phyloP scores from a whole-genome alignment of 1,140 invertebrate genomes.

The Drosophila navojoa region DNA sequence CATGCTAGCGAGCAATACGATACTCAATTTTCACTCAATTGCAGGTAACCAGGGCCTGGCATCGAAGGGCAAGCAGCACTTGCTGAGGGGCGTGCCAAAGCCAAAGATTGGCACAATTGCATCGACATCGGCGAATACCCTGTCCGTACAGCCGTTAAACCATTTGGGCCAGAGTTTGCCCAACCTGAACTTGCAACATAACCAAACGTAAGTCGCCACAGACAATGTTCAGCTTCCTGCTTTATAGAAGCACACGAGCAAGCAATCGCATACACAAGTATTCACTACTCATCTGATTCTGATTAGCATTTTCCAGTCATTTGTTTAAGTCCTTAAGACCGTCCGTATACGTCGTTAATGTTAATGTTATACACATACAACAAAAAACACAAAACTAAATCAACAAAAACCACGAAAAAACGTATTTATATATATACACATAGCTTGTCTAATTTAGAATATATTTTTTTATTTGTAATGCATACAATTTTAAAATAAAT shows the following conservation, averaged over 20 bases:
- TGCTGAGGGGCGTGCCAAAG: constrained; percentile 75
- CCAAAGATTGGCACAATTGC: constrained; percentile 67
- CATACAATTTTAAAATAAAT: constrained; percentile 30
- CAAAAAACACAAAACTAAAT: not conserved
- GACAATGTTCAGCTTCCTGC: constrained; percentile 61
- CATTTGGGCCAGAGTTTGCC: constrained; percentile 90
- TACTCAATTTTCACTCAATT: not conserved
- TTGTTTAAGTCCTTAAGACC: constrained; percentile 33
- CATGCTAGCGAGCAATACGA: not conserved
- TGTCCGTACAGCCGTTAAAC: constrained; percentile 89
- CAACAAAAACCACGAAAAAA: not conserved
- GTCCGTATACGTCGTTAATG: constrained; percentile 33
- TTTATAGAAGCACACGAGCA: constrained; percentile 53
- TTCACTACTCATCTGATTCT: constrained; percentile 30
- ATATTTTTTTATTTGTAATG: constrained; percentile 31
- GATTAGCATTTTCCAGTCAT: constrained; percentile 38
- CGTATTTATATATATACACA: constrained; percentile 15
- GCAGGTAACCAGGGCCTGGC: constrained; percentile 52
- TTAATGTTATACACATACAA: constrained; percentile 9
- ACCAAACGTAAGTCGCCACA: constrained; percentile 74
- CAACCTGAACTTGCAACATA: constrained; percentile 86
- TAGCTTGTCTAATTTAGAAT: constrained; percentile 19
- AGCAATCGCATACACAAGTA: constrained; percentile 27
- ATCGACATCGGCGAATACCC: constrained; percentile 87
- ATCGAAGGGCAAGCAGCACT: constrained; percentile 63